phyloP scores from a whole-genome alignment of 1,140 invertebrate species.

The Homalodisca vitripennis region DNA sequence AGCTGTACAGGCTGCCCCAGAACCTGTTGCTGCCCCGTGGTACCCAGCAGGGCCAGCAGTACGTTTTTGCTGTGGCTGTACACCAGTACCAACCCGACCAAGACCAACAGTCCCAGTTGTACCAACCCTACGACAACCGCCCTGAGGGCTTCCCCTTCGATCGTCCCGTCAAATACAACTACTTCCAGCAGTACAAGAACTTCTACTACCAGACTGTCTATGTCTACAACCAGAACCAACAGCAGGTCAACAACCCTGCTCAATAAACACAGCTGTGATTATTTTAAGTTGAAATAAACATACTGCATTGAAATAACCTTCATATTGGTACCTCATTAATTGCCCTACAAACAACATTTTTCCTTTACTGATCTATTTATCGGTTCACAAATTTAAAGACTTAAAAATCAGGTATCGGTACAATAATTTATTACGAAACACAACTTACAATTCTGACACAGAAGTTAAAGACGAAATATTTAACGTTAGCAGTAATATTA shows the following conservation, averaged over 20 bases:
- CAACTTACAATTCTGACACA: too few species aligned
- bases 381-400: too few species aligned
- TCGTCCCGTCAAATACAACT: slow-evolving; percentile 30
- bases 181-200: slow-evolving; percentile 36
- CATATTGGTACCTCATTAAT: background rate
- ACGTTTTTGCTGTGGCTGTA: slow-evolving; percentile 58
- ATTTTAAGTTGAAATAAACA: background rate
- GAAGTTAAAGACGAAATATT: too few species aligned
- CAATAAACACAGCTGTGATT: background rate
- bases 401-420: too few species aligned
- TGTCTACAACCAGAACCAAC: slow-evolving; percentile 28
- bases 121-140: slow-evolving; percentile 33
- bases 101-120: slow-evolving; percentile 17
- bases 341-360: too few species aligned
- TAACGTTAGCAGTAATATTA: too few species aligned
- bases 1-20: slow-evolving; percentile 54
- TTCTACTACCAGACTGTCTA: slow-evolving; percentile 32
- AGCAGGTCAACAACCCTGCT: background rate
- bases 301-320: background rate
- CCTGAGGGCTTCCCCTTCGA: slow-evolving; percentile 39
- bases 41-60: slow-evolving; percentile 57
- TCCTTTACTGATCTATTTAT: too few species aligned
- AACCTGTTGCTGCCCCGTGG: slow-evolving; percentile 62
- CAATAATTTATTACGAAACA: too few species aligned
- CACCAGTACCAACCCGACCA: slow-evolving; percentile 45